Percentiles rank a stretch among this genome's conserved stretches.
Conservation (phyloP, 2,113 vertebrate species). For the Calidris pygmaea region DNA sequence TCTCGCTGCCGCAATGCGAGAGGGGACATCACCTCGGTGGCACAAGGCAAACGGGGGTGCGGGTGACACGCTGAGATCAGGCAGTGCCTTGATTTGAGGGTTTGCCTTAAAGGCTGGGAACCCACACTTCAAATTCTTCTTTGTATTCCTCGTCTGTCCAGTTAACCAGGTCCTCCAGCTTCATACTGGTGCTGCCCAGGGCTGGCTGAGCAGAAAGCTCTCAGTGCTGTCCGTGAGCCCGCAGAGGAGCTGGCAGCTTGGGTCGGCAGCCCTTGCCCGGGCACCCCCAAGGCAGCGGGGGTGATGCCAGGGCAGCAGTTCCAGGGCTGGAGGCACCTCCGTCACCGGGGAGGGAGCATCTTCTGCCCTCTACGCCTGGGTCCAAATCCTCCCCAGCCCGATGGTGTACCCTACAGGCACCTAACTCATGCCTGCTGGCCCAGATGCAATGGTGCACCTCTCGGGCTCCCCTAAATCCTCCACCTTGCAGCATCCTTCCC, state of each 20-base stretch:
- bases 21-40: background rate
- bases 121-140: background rate
- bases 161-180: background rate
- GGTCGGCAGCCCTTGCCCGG: background rate
- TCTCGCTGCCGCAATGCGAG: background rate
- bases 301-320: background rate
- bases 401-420: background rate
- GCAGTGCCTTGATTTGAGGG: background rate
- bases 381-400: background rate
- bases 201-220: background rate
- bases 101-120: background rate
- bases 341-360: background rate
- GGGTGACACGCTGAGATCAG: background rate
- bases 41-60: no score
- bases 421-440: background rate
- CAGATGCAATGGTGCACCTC: background rate
- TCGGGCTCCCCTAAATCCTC: background rate
- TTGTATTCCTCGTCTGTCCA: rapidly evolving
- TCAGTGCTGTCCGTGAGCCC: background rate
- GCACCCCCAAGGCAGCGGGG: background rate
- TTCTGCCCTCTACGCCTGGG: background rate
- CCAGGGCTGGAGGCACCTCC: background rate
- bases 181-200: background rate
- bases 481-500: background rate
- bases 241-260: no score